Conservation (phyloP, 2,888 invertebrate species). For the Tachina lurida region DNA sequence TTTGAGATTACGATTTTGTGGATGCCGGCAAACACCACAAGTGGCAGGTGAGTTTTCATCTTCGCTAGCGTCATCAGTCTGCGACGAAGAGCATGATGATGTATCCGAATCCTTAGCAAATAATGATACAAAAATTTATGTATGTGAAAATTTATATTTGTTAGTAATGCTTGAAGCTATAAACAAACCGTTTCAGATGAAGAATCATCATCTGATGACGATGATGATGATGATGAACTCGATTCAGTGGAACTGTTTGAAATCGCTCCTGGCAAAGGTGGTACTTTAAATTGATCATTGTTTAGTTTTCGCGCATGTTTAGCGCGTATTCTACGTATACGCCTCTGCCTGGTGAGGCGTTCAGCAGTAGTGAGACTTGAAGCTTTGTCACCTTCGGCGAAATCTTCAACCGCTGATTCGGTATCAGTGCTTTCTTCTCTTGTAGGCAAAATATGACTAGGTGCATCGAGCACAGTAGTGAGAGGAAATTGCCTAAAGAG, state of each 20-base stretch:
- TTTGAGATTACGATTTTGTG: conserved; percentile 85
- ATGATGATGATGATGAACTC: conserved; percentile 68
- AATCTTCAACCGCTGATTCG: conserved; percentile 64
- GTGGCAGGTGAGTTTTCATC: conserved; percentile 74
- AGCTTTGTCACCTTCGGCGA: conserved; percentile 19
- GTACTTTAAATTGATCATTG: conserved; percentile 64
- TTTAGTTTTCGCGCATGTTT: conserved; percentile 48
- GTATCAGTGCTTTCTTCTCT: conserved; percentile 61
- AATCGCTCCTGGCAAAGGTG: conserved; percentile 52
- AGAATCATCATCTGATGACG: conserved; percentile 63
- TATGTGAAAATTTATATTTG: too few species aligned
- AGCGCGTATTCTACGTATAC: conserved; percentile 62
- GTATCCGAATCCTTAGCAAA: conserved; percentile 66
- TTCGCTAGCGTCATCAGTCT: conserved; percentile 71
- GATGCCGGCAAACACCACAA: conserved; percentile 86
- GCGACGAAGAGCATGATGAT: conserved; percentile 52
- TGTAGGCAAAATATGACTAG: conserved; percentile 57
- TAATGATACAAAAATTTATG: conserved; percentile 1
- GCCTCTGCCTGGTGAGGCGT: conserved; percentile 42
- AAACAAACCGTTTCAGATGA: conserved; percentile 74
- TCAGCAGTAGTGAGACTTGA: conserved; percentile 29
- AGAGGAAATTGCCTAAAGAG: conserved; percentile 91
- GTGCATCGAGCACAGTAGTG: conserved; percentile 89
- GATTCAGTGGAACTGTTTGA: conserved; percentile 66
- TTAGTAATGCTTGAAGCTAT: not conserved